Evolutionary conservation across 2,113 vertebrate species (phyloP).

Genomic region (Limanda limanda): DNA sequence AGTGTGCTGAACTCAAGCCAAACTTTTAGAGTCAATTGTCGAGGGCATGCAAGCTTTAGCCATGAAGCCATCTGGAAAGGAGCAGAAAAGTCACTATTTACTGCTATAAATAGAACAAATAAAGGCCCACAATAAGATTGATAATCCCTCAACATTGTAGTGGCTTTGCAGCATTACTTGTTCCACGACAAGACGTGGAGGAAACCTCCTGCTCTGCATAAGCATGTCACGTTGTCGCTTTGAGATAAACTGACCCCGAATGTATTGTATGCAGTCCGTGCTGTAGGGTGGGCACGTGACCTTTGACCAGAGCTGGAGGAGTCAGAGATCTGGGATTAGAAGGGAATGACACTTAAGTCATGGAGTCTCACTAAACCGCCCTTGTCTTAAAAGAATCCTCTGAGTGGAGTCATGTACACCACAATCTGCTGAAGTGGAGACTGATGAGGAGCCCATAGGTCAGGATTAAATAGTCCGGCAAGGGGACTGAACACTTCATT

Average conservation of each 20-base stretch:
- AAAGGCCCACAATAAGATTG: constrained; percentile 48
- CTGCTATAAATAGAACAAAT: constrained; percentile 74
- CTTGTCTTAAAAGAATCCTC: constrained; percentile 26
- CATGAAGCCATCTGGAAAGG: constrained; percentile 74
- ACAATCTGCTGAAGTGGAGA: constrained; percentile 19
- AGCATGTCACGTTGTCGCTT: constrained; percentile 27
- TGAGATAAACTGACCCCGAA: constrained; percentile 30
- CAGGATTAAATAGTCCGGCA: constrained; percentile 18
- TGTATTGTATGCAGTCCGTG: constrained; percentile 5
- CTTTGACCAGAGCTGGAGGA: constrained; percentile 61
- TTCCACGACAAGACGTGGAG: constrained; percentile 28
- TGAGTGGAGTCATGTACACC: constrained; percentile 12
- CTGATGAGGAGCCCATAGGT: neutral
- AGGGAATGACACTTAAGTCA: constrained; percentile 47
- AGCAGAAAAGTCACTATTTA: constrained; percentile 70
- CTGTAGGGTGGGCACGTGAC: constrained; percentile 40
- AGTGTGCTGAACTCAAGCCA: constrained; percentile 48
- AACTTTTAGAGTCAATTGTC: constrained; percentile 71
- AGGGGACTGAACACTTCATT: neutral
- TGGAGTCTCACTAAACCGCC: constrained; percentile 44
- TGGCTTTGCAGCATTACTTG: constrained; percentile 51
- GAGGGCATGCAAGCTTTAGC: constrained; percentile 58
- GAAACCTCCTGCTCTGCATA: constrained; percentile 42
- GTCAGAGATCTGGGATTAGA: constrained; percentile 59
- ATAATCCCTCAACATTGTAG: constrained; percentile 67